Base-by-base conservation (phyloP, 2,888 invertebrate genomes). In the Andricus quercusramuli region DNA sequence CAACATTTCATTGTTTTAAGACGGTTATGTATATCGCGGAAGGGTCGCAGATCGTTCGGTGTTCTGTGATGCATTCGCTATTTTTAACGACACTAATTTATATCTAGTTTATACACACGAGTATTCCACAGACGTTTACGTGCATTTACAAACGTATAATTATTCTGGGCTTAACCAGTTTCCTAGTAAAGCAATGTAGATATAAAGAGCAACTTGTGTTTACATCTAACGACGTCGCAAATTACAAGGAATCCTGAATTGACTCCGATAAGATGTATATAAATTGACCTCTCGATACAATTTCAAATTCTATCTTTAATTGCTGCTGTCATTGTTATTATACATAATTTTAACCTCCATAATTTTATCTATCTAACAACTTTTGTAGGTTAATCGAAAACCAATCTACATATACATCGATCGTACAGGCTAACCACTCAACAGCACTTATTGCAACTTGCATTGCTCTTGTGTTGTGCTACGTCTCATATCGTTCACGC, bases 121-220 rank as follows among this genome's bases (percentile, higher is more conserved):
- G 77, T n/a, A n/a, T 56, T 22, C n/a, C 56, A 56, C 56, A 56
- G 11, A 56, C 47, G 51, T 11, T 20, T 29, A 22, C 47, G 20
- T 70, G 29, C 47, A 20, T 41, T 11, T 44, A 70, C 11, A 51
- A 25, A 44, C 25, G 22, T 44, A n/a, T 22, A 44, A 68, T 68
- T 65, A 80, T 86, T 84, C 85, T 83, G 44, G 85, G 79, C 81
- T n/a, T 78, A 86, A 85, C 85, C 81, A 86, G 87, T 85, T 86
- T 82, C 37, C 70, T 77, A 74, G 20, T 32, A 56, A 51, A 32
- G 20, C 29, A 20, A 56, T 74, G 29, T 8, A 56, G 32, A 56
- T 32, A 74, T 17, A 29, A 29, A 74, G 32, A 56, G n/a, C 56
- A 51, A n/a, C 32, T 32, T 56, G n/a, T 17, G 32, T 56, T 74